Evolutionary conservation across 2,797 vertebrate genomes (phyloP), one percentile per base, ranked within the genome.

Genomic region (Notamacropus eugenii): DNA sequence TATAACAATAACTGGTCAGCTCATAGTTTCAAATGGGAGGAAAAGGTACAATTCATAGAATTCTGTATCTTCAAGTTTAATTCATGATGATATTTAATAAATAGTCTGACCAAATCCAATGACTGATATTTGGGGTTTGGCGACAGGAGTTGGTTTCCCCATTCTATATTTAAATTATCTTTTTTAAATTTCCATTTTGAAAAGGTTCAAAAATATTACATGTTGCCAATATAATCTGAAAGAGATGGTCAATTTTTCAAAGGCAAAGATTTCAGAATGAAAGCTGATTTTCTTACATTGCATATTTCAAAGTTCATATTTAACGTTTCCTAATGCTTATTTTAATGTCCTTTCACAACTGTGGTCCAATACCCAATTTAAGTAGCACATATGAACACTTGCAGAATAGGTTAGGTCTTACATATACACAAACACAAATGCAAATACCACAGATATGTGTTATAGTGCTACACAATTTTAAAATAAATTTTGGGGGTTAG

Each of bases 401-500:
- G 0, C 62, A 67, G 62, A 90, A 94, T 55, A 92, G 67, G 0
- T 0, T 0, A 46, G 28, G 91, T 52, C 52, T 95, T 55, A 90
- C 4, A 55, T 0, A 13, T 46, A 27, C 74, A 82, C 13, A 82
- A 46, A 46, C 9, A 82, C 74, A 82, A 82, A 82, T 27, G 40
- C 40, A 82, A 82, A 46, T 46, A 46, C 54, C 94, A 55, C 6
- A 11, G 10, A 82, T 52, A 1, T 0, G 0, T 92, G 59, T 67
- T 22, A 46, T 58, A 74, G 50, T 0, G 8, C 91, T 0, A 92
- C 24, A 54, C 92, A 4, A 31, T 95, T 82, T 54, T 95, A 94
- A 94, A 29, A 82, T 46, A 92, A 90, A 54, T 82, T 93, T 96
- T 95, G 62, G 97, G 95, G 94, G 97, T 97, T 93, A 95, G 93